Base-by-base conservation (phyloP, 2,797 vertebrate genomes). In the Chaunax sp. region DNA sequence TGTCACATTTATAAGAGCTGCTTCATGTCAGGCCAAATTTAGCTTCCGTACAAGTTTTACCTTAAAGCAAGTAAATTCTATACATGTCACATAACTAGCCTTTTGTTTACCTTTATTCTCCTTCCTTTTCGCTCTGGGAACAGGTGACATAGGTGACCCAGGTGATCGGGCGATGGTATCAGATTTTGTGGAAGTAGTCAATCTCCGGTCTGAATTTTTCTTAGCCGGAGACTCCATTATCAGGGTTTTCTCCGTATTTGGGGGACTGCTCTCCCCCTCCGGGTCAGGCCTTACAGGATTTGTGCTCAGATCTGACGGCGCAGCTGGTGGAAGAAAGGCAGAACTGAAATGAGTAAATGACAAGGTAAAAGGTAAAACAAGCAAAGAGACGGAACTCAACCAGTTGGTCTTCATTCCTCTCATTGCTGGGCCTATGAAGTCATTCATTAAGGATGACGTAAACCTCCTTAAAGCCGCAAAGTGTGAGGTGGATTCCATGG, bases 341-440 rank as follows among this genome's bases (percentile, higher is more conserved):
- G 59, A 72, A 64, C 10, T 14, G 67, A 68, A 80, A 77, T 51
- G 70, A 59, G 68, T 63, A 60, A 78, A 67, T 30, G n/a, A 64
- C 38, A n/a, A 58, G 23, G 40, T 61, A 30, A 55, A 75, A 59
- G 37, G 47, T 33, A 38, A 72, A 55, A 60, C 51, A 61, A 60
- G 64, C 33, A 6, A 26, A 38, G 35, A 77, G 46, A 63, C 66
- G 66, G 50, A 76, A 80, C 75, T 64, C 49, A 69, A 91, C 91
- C 80, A 28, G 90, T 91, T 38, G 16, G 56, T 62, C 82, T 70
- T 90, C 92, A 93, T 92, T 92, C 92, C 85, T 67, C 23, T 71
- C 40, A 30, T 43, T 10, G 35, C 52, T 4, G 51, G 58, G 53
- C 71, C 60, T 40, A 26, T 33, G 69, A 76, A 35, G 64, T 28